These are phyloP conservation scores for Aphodius sticticus DNA, from an alignment of 2,888 invertebrate species.

Conservation along the genomic window DNA sequence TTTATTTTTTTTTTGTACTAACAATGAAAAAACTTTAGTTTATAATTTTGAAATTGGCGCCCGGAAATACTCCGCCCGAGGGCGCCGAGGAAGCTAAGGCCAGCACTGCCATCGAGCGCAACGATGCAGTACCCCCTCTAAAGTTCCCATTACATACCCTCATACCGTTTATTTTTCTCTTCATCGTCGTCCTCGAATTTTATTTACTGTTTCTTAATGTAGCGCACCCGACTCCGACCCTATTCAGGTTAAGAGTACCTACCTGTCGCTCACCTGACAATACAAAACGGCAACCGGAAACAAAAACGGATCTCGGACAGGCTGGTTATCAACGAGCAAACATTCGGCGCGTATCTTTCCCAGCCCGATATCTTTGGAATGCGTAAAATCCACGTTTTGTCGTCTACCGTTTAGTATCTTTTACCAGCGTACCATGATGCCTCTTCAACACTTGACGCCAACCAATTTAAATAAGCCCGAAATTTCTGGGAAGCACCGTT, in stretches of 20 bases:
- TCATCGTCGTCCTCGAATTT: background rate
- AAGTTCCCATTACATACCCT: background rate
- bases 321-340: background rate
- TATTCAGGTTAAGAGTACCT: background rate
- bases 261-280: background rate
- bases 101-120: slow-evolving; percentile 18
- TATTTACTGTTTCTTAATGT: background rate
- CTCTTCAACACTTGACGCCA: background rate
- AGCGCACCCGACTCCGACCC: background rate
- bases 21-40: no score
- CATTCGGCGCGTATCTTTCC: background rate
- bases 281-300: background rate
- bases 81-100: no score
- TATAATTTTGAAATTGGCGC: no score
- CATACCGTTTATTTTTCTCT: no score
- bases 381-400: background rate
- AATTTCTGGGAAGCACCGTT: background rate
- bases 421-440: background rate
- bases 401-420: background rate
- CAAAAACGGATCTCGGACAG: background rate
- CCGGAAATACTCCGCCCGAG: no score
- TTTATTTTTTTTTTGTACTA: no score
- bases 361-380: background rate
- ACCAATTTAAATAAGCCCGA: background rate
- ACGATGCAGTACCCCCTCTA: slow-evolving; percentile 21